Evolutionary conservation across 2,113 vertebrate genomes (phyloP).

Genomic region (Erythrolamprus reginae): DNA sequence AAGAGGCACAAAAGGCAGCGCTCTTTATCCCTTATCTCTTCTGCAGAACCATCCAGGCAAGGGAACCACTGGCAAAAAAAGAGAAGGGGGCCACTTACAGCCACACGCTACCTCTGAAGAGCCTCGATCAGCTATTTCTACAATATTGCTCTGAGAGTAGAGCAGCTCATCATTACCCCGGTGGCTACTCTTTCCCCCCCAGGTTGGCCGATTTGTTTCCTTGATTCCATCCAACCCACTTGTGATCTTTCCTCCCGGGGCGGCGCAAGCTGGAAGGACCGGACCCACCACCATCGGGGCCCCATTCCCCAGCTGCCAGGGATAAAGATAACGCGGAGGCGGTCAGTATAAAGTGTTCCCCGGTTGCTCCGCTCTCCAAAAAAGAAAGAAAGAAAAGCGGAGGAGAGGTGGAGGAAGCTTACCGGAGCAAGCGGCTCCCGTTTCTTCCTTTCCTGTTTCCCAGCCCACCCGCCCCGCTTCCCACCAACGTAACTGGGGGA

Average conservation of each 20-base stretch:
- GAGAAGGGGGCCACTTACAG: not conserved
- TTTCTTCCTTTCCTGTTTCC: too few species aligned
- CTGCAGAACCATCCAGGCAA: not conserved
- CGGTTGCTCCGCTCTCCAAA: not conserved
- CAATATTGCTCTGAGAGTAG: not conserved
- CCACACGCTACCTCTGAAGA: not conserved
- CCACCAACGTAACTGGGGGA: not conserved
- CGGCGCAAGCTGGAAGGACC: not conserved
- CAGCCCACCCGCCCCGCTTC: too few species aligned
- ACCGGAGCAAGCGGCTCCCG: not conserved
- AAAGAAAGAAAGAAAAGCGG: too few species aligned
- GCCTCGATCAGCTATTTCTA: not conserved
- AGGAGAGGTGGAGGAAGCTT: not conserved
- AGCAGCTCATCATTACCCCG: not conserved
- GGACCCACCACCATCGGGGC: not conserved
- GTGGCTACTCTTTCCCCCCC: not conserved
- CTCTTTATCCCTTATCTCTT: not conserved
- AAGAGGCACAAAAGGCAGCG: not conserved
- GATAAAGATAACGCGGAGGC: not conserved
- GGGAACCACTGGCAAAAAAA: not conserved
- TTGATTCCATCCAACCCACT: not conserved
- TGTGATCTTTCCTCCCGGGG: not conserved
- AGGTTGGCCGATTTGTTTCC: not conserved
- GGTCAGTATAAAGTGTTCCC: not conserved
- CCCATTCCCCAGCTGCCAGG: not conserved